phyloP scores from a whole-genome alignment of 2,888 invertebrate genomes.

The Pristionchus entomophagus region DNA sequence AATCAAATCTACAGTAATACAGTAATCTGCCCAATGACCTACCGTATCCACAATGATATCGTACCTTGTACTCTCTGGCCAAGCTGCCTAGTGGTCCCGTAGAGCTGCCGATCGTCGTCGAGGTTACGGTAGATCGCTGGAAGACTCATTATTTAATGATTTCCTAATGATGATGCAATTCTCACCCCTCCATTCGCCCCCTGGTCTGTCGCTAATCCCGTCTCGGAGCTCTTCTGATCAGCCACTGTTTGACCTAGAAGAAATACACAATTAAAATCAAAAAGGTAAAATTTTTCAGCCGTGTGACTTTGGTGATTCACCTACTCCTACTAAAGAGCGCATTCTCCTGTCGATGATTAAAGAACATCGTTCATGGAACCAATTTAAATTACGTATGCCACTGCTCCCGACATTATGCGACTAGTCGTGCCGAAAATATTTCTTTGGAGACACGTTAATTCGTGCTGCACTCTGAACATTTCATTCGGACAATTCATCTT shows the following conservation, averaged over 20 bases:
- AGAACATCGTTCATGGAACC: too few species aligned
- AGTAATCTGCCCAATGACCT: background rate
- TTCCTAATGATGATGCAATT: background rate
- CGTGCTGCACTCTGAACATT: too few species aligned
- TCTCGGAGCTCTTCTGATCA: background rate
- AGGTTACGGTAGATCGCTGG: constrained; percentile 27
- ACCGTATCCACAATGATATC: background rate
- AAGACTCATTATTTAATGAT: background rate
- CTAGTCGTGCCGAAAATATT: too few species aligned
- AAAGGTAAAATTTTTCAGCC: background rate
- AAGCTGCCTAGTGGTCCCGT: constrained; percentile 35
- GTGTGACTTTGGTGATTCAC: background rate
- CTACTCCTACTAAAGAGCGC: background rate
- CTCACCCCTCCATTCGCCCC: background rate
- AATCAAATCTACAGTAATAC: background rate
- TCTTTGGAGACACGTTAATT: too few species aligned
- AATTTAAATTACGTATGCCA: too few species aligned
- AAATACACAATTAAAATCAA: background rate
- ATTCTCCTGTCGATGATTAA: too few species aligned
- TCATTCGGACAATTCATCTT: too few species aligned
- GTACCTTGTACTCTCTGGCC: constrained; percentile 27
- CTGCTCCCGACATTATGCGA: too few species aligned
- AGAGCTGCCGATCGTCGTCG: constrained; percentile 39
- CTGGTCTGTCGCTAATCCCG: background rate
- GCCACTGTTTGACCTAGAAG: constrained; percentile 6